A percentile compares a stretch with the other conserved stretches of the same genome.
Evolutionary conservation across 1,140 invertebrate genomes (phyloP).

Genomic region (Diorhabda carinulata): DNA sequence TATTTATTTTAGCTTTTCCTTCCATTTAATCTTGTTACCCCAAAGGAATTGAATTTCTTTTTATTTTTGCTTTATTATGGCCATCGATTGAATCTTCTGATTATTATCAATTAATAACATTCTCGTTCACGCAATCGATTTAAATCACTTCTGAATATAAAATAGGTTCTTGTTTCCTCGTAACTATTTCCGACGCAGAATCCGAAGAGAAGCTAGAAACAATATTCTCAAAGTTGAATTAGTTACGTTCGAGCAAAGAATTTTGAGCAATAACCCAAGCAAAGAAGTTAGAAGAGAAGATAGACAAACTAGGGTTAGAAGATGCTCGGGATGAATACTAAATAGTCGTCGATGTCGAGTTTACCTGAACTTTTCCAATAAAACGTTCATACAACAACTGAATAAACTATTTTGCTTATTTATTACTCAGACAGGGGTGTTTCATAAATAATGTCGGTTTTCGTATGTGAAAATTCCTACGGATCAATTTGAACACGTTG

Average conservation of each 20-base stretch:
- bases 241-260: conserved; percentile 45
- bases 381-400: conserved; percentile 26
- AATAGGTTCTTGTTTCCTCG: background rate
- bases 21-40: no score
- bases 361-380: conserved; percentile 34
- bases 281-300: conserved; percentile 39
- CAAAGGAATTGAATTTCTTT: no score
- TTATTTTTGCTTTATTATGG: no score
- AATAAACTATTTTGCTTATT: conserved; percentile 16
- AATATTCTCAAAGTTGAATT: conserved; percentile 46
- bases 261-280: conserved; percentile 43
- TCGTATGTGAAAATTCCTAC: no score
- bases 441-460: no score
- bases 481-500: no score
- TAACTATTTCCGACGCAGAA: conserved; percentile 3
- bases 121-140: no score
- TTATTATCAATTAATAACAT: no score
- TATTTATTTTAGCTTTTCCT: no score
- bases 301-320: conserved; percentile 38
- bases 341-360: conserved; percentile 21
- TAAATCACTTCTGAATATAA: no score
- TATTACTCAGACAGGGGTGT: no score
- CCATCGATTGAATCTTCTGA: no score
- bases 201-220: conserved; percentile 26
- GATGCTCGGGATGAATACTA: conserved; percentile 34